Conservation (phyloP, 2,113 vertebrate genomes). For the Pagrus major region DNA sequence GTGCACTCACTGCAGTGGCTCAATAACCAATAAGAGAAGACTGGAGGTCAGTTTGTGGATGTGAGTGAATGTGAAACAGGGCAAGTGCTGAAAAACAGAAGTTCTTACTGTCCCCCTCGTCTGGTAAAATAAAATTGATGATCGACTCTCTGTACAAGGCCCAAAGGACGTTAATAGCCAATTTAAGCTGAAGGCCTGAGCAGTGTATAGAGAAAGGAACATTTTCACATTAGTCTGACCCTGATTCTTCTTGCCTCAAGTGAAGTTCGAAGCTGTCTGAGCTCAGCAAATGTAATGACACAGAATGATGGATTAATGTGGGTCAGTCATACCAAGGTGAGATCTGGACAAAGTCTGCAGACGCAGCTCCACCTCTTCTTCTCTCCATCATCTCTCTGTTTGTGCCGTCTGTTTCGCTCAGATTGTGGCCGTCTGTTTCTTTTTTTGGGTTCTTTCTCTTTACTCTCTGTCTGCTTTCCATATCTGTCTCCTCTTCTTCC, state of each 20-base stretch:
- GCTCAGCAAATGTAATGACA: conserved; percentile 4
- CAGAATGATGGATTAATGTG: conserved; percentile 48
- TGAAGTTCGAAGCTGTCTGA: conserved; percentile 20
- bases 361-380: conserved; percentile 3
- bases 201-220: not conserved
- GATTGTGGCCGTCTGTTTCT: not conserved
- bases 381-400: conserved; percentile 18
- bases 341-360: conserved; percentile 33
- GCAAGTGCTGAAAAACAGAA: not conserved
- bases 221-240: conserved; percentile 22
- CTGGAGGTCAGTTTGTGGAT: not conserved
- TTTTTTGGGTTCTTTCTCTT: conserved; percentile 6
- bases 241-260: not conserved
- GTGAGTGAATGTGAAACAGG: not conserved
- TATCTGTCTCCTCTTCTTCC: conserved; percentile 17
- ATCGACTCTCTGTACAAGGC: not conserved
- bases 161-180: not conserved
- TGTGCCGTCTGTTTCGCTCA: conserved; percentile 8
- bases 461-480: conserved; percentile 20
- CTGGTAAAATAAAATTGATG: not conserved
- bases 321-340: conserved; percentile 37
- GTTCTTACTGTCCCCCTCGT: not conserved
- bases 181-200: not conserved
- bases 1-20: not conserved
- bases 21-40: too few species aligned